These are phyloP conservation scores for Aldabrachelys gigantea DNA, from an alignment of 2,113 vertebrate species.

Conservation along the genomic window DNA sequence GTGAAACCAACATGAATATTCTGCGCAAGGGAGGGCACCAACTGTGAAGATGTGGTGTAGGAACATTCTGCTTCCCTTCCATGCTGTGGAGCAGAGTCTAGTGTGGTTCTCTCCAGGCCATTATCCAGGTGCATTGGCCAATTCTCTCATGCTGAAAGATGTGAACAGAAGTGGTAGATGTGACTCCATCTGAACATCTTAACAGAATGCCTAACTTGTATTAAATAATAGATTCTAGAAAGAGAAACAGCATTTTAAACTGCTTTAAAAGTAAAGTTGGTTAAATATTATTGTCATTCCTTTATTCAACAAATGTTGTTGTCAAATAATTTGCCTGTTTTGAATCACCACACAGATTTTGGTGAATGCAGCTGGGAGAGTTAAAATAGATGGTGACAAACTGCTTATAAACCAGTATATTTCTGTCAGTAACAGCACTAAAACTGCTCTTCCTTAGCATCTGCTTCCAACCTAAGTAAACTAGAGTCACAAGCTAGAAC, in stretches of 20 bases:
- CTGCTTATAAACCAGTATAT: background rate
- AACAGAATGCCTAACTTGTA: background rate
- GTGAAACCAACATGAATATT: background rate
- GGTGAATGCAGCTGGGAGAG: too few relatives aligned
- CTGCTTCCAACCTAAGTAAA: accelerated
- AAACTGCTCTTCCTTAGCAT: accelerated
- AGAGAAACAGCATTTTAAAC: accelerated
- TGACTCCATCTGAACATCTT: too few relatives aligned
- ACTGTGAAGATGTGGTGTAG: background rate
- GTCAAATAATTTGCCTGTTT: background rate
- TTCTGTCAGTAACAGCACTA: background rate
- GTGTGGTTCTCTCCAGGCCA: background rate
- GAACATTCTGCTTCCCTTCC: too few relatives aligned
- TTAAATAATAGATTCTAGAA: background rate
- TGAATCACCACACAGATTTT: accelerated
- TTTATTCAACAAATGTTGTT: accelerated
- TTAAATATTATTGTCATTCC: accelerated
- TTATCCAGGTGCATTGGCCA: background rate
- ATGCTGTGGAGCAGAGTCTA: background rate
- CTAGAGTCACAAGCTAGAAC: too few relatives aligned
- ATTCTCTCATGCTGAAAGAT: too few relatives aligned
- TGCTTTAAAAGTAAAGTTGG: background rate
- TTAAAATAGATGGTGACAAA: background rate
- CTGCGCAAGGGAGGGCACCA: too few relatives aligned
- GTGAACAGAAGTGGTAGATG: accelerated